Conservation (phyloP, 2,888 invertebrate genomes). For the Rugalucina vietnamica region DNA sequence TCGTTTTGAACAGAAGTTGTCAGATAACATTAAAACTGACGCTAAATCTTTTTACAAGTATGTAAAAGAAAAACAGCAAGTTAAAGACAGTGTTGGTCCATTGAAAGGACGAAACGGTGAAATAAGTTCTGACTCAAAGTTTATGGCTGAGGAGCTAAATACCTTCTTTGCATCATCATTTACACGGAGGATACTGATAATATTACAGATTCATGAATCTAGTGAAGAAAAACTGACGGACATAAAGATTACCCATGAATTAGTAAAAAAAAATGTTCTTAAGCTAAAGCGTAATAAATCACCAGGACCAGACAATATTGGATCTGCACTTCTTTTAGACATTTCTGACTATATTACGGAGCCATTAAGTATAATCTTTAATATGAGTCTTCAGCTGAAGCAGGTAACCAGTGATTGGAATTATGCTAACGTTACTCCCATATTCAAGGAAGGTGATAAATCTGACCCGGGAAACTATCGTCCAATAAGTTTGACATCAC, state of each 20-base stretch:
- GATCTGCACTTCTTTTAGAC: too few relatives aligned
- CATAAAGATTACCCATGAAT: neutral
- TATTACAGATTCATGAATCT: too few relatives aligned
- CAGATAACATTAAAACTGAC: constrained; percentile 3
- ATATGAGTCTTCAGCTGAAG: neutral
- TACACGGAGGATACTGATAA: too few relatives aligned
- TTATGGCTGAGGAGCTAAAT: neutral
- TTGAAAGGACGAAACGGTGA: neutral
- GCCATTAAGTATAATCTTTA: constrained; percentile 5
- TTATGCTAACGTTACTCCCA: constrained; percentile 1
- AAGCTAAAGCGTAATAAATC: too few relatives aligned
- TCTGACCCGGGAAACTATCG: neutral
- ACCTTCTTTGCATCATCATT: neutral
- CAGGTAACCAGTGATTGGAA: constrained; percentile 22
- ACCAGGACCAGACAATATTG: too few relatives aligned
- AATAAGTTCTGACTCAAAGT: constrained; percentile 2
- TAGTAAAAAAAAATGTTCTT: neutral
- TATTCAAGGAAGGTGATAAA: constrained; percentile 23
- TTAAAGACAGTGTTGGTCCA: neutral
- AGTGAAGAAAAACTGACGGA: neutral
- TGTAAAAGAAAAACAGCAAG: constrained; percentile 15
- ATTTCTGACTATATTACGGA: constrained; percentile 14
- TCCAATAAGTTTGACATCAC: too few relatives aligned
- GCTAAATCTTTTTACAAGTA: constrained; percentile 28
- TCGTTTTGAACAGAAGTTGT: constrained; percentile 7